phyloP scores from a whole-genome alignment of 35 echinoderm and acorn worm genomes.

The Amphiura filiformis region DNA sequence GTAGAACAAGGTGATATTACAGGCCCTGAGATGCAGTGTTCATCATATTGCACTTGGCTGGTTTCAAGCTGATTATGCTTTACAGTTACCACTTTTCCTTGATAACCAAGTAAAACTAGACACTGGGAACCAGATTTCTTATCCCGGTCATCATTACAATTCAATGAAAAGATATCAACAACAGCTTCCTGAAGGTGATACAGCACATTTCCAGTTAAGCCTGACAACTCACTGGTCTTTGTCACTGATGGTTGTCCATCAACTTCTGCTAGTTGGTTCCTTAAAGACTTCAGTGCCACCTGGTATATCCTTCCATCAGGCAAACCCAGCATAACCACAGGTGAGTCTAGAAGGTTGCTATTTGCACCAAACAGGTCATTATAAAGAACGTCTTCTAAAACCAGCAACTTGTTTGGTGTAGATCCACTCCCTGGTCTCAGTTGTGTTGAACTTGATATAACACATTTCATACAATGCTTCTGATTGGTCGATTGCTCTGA shows the following conservation, averaged over 20 bases:
- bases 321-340: neutral
- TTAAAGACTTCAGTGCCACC: neutral
- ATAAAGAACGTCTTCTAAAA: neutral
- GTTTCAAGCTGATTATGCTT: neutral
- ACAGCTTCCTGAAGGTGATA: neutral
- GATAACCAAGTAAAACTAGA: neutral
- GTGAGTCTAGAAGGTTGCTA: neutral
- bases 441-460: neutral
- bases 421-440: neutral
- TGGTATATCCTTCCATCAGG: slow-evolving; percentile 19
- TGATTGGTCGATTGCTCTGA: neutral
- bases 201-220: neutral
- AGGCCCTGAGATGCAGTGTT: neutral
- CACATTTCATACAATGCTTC: slow-evolving; percentile 16
- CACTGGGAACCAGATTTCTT: neutral
- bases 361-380: slow-evolving; percentile 16
- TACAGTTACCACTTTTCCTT: neutral
- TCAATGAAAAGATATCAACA: neutral
- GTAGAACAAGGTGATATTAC: neutral
- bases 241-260: neutral
- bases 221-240: neutral
- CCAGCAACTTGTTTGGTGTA: neutral
- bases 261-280: neutral
- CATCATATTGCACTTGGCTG: neutral
- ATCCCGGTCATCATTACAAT: neutral